A percentile compares a stretch with the other conserved stretches of the same genome.
Conservation (phyloP, 2,888 invertebrate species). For the Hemithea aestivaria region DNA sequence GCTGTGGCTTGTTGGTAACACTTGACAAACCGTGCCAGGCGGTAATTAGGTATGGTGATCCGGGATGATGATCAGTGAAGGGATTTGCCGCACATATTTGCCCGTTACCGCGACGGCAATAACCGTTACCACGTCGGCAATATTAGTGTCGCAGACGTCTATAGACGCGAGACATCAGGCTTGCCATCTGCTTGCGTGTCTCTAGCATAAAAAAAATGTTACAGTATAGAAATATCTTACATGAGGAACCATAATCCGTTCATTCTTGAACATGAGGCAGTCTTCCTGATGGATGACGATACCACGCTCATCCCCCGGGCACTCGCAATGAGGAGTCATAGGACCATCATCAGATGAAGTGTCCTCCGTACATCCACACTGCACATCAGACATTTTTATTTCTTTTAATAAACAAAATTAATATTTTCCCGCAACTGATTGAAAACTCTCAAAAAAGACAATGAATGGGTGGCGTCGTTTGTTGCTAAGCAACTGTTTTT, state of each 20-base stretch:
- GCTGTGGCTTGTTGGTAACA: no score
- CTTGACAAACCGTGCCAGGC: no score
- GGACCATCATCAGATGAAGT: conserved; percentile 27
- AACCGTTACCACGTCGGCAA: no score
- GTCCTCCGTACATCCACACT: conserved; percentile 46
- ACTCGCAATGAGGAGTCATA: conserved; percentile 42
- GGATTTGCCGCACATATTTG: no score
- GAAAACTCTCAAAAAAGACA: conserved; percentile 22
- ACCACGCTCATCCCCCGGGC: conserved; percentile 53
- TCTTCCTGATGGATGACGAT: conserved; percentile 51
- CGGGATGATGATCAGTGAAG: no score
- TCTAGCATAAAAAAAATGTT: conserved; percentile 3
- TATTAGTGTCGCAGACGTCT: no score
- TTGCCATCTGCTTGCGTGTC: no score
- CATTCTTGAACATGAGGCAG: conserved; percentile 57
- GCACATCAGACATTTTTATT: conserved; percentile 35
- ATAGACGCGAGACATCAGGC: no score
- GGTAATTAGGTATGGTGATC: no score
- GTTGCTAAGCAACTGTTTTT: conserved; percentile 36
- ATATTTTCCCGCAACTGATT: conserved; percentile 6
- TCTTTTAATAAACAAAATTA: neutral
- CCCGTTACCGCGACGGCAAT: no score
- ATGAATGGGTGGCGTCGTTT: conserved; percentile 21
- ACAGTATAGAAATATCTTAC: conserved; percentile 31
- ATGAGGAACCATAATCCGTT: conserved; percentile 49